Conservation (phyloP, 2,888 invertebrate species). For the Drosophila gaucha region DNA sequence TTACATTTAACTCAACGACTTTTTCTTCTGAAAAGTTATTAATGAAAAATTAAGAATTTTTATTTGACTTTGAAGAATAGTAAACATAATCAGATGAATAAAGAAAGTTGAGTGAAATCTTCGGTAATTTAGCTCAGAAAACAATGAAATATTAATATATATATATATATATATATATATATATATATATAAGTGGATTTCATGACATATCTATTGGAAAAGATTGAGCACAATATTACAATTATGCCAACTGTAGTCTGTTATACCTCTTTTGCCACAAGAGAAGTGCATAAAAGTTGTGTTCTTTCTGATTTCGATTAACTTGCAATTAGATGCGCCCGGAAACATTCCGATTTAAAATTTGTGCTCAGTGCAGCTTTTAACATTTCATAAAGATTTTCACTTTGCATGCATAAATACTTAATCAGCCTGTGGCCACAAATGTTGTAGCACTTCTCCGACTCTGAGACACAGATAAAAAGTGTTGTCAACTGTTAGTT, state of each 20-base stretch:
- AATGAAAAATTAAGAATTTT: too few species aligned
- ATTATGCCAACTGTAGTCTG: neutral
- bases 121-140: too few species aligned
- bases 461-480: conserved; percentile 7
- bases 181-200: too few species aligned
- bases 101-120: neutral
- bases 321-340: conserved; percentile 12
- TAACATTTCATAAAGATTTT: conserved; percentile 11
- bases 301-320: conserved; percentile 8
- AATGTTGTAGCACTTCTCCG: conserved; percentile 5
- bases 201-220: too few species aligned
- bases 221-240: too few species aligned
- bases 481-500: conserved; percentile 14
- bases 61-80: neutral
- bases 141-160: neutral
- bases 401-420: conserved; percentile 25
- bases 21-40: too few species aligned
- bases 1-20: too few species aligned
- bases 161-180: too few species aligned
- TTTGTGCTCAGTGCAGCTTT: neutral
- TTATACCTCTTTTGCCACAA: too few species aligned
- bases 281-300: neutral
- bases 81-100: too few species aligned
- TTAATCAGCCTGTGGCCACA: conserved; percentile 28
- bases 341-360: neutral